A percentile compares a stretch with the other conserved stretches of the same genome.
Evolutionary conservation across 2,888 invertebrate genomes (phyloP).

Genomic region (Copidosoma aretas): DNA sequence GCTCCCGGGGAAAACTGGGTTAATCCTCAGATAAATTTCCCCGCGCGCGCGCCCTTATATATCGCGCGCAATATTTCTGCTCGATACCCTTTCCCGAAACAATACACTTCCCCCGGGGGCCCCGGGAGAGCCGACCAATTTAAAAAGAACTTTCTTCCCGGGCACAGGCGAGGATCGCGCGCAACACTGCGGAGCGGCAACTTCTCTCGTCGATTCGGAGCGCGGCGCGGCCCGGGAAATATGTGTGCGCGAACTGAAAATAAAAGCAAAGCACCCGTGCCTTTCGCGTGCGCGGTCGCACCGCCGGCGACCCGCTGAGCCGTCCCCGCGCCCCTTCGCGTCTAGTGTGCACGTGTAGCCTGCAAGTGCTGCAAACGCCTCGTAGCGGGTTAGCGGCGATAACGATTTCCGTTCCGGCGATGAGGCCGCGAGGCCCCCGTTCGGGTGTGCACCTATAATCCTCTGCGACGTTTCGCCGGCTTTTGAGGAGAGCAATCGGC

Average conservation of each 20-base stretch:
- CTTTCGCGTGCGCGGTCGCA: too few species aligned
- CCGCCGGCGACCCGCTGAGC: too few species aligned
- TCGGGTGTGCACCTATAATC: too few species aligned
- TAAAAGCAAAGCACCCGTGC: neutral
- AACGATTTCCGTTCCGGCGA: conserved; percentile 60
- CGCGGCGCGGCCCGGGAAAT: neutral
- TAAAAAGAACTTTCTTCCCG: neutral
- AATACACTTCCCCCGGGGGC: too few species aligned
- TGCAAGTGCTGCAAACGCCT: conserved; percentile 52
- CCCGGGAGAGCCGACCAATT: neutral
- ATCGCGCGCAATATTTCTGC: too few species aligned
- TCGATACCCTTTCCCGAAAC: too few species aligned
- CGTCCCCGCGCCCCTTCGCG: too few species aligned
- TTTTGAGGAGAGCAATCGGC: neutral
- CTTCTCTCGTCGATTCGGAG: conserved; percentile 1
- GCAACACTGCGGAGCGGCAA: conserved; percentile 3
- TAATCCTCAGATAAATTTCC: too few species aligned
- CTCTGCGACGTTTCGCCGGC: neutral
- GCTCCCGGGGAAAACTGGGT: too few species aligned
- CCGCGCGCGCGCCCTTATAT: too few species aligned
- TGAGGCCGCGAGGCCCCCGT: conserved; percentile 54
- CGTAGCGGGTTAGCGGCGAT: conserved; percentile 55
- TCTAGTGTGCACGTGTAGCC: conserved; percentile 23
- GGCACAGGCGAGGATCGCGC: neutral
- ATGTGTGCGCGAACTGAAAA: neutral